phyloP scores from a whole-genome alignment of 2,888 invertebrate species.

The Tromatobia lineatoria region DNA sequence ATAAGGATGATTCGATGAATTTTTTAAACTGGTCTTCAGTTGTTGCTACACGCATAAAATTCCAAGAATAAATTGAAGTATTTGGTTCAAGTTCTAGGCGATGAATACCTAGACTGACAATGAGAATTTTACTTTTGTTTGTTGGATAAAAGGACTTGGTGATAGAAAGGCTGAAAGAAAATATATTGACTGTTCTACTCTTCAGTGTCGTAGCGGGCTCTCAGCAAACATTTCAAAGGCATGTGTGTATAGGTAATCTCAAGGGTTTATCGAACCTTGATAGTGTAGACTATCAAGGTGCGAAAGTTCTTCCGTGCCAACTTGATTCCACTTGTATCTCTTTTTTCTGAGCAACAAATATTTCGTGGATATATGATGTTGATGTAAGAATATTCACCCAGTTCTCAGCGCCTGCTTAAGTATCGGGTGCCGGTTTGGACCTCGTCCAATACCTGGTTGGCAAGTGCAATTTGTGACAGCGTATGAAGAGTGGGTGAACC shows the following conservation, averaged over 20 bases:
- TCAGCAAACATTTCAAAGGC: background rate
- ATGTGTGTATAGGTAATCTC: background rate
- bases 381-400: conserved; percentile 50
- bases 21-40: too few species aligned
- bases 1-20: too few species aligned
- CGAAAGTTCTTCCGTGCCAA: background rate
- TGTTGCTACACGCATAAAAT: too few species aligned
- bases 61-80: too few species aligned
- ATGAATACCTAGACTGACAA: too few species aligned
- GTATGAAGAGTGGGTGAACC: conserved; percentile 17
- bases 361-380: conserved; percentile 25
- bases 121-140: too few species aligned
- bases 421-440: conserved; percentile 65
- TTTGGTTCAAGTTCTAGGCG: too few species aligned
- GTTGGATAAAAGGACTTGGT: too few species aligned
- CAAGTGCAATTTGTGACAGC: conserved; percentile 45
- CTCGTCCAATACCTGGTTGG: conserved; percentile 62
- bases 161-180: too few species aligned
- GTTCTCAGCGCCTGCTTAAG: conserved; percentile 29
- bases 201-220: background rate
- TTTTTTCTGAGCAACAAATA: conserved; percentile 37
- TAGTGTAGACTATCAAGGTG: background rate
- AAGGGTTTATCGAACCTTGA: conserved; percentile 8
- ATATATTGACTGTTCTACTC: too few species aligned
- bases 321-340: background rate